These are phyloP conservation scores for Butorides virescens DNA, from an alignment of 2,113 vertebrate species.

Conservation along the genomic window DNA sequence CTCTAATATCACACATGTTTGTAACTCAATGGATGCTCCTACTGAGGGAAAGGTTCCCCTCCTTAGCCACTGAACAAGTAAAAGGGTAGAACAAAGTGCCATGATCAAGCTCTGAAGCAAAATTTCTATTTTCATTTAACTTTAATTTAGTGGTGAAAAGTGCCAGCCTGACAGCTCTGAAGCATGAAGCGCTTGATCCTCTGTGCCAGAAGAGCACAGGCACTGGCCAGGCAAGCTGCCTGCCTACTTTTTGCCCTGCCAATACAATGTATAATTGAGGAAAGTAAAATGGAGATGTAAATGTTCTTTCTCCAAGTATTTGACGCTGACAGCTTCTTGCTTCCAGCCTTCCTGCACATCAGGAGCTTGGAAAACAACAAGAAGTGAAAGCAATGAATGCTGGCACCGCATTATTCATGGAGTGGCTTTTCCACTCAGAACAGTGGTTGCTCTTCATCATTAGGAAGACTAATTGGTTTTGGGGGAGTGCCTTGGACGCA, in stretches of 20 bases:
- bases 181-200: not conserved
- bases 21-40: not conserved
- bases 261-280: not conserved
- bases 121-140: not conserved
- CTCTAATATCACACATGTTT: not conserved
- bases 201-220: not conserved
- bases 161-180: constrained; percentile 5
- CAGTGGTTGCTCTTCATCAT: not conserved
- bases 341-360: not conserved
- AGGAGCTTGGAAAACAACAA: not conserved
- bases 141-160: constrained; percentile 2
- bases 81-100: not conserved
- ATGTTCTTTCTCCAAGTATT: not conserved
- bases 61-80: not conserved
- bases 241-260: not conserved
- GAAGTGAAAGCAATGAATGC: not conserved
- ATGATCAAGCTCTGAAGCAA: not conserved
- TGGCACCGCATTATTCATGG: not conserved
- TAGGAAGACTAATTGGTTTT: not conserved
- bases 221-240: not conserved
- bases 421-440: not conserved
- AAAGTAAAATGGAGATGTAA: not conserved
- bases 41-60: not conserved
- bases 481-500: not conserved
- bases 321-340: not conserved